Conservation (phyloP, 2,113 vertebrate genomes). For the Apus apus region DNA sequence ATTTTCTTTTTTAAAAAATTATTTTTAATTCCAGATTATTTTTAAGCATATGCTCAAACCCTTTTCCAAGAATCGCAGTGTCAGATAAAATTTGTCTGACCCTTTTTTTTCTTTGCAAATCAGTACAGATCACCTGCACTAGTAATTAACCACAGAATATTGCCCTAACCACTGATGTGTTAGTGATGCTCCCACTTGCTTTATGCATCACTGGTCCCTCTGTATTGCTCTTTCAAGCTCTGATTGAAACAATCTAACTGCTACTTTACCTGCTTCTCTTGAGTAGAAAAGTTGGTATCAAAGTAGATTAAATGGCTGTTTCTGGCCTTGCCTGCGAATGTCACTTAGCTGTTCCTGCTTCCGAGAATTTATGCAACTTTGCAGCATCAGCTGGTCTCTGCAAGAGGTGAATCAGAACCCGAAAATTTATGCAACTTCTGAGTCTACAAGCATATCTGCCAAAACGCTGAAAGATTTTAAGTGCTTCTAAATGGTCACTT, state of each 20-base stretch:
- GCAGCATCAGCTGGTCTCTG: not conserved
- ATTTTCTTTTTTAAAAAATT: not conserved
- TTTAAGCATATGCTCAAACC: not conserved
- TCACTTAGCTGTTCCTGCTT: not conserved
- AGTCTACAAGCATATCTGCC: not conserved
- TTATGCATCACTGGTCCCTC: not conserved
- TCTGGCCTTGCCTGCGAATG: not conserved
- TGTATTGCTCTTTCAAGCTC: not conserved
- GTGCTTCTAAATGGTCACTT: not conserved
- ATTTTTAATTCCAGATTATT: not conserved
- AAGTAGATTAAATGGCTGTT: not conserved
- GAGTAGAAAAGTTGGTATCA: not conserved
- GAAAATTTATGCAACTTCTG: not conserved
- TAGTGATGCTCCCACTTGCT: accelerated
- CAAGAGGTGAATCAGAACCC: not conserved
- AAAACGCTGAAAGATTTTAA: not conserved
- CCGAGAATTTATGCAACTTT: not conserved
- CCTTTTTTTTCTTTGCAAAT: not conserved
- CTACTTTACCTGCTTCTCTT: not conserved
- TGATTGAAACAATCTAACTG: not conserved
- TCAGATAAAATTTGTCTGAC: not conserved
- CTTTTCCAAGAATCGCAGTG: not conserved
- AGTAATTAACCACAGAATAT: not conserved
- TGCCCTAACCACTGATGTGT: accelerated
- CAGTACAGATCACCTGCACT: not conserved